A percentile compares a stretch with the other conserved stretches of the same genome.
Conservation (phyloP, 23 tunicate genomes). For the Oikopleura albicans region DNA sequence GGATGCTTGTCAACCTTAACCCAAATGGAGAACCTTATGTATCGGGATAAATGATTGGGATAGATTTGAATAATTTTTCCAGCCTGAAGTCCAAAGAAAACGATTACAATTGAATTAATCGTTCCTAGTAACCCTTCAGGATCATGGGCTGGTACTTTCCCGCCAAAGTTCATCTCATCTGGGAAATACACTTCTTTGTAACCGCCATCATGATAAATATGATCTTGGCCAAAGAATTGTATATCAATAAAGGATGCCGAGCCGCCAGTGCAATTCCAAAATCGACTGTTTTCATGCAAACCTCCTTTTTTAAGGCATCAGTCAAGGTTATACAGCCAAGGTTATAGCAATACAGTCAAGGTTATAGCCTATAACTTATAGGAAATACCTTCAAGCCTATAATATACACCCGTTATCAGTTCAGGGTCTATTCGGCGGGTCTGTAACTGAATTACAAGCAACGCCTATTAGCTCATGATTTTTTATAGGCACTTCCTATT, state of each 20-base stretch:
- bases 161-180: not conserved
- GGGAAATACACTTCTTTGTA: not conserved
- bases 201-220: not conserved
- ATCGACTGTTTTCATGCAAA: slow-evolving; percentile 36
- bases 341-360: too few species aligned
- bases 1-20: too few species aligned
- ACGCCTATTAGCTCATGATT: too few species aligned
- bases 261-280: slow-evolving; percentile 30
- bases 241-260: slow-evolving; percentile 79
- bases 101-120: slow-evolving; percentile 55
- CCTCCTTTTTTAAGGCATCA: slow-evolving; percentile 60
- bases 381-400: too few species aligned
- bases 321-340: not conserved
- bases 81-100: slow-evolving; percentile 63
- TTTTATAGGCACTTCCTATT: too few species aligned
- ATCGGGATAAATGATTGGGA: too few species aligned
- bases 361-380: too few species aligned
- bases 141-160: slow-evolving; percentile 23
- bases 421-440: too few species aligned
- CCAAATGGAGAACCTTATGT: too few species aligned
- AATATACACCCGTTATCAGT: too few species aligned
- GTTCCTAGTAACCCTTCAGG: slow-evolving; percentile 89
- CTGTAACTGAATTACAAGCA: too few species aligned
- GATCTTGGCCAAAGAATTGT: slow-evolving; percentile 46
- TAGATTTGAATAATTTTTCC: too few species aligned